Evolutionary conservation across 1,140 invertebrate genomes (phyloP), one percentile per base, ranked within the genome.

Genomic region (Drosophila takahashii): DNA sequence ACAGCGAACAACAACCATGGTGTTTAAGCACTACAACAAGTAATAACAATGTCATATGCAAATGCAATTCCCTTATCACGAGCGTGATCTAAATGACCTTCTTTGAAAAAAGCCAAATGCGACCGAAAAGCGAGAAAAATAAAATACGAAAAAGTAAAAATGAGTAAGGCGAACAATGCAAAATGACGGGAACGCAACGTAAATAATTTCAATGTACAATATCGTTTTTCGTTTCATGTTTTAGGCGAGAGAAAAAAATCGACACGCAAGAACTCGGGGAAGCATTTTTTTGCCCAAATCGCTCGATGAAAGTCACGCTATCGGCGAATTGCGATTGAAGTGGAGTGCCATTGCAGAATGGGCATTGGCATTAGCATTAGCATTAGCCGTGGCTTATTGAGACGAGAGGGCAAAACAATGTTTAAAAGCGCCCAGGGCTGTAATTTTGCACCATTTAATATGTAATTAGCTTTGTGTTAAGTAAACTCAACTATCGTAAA

Each of bases 391-490:
- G 51, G 42, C 77, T 79, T 71, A 79, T 87, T 85, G 85, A 91
- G 80, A 74, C 77, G 79, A 90, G 77, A 67, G 66, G 78, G 80
- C 86, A 90, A 91, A 91, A 81, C 90, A 91, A 91, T 91, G 90
- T 78, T 90, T 84, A 80, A 36, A 91, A 77, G 79, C 86, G 87
- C 86, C 90, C 86, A 91, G 90, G 90, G 90, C 90, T 83, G 90
- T 91, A 91, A 91, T 91, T 87, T 85, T 90, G 90, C 90, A 91
- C 90, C 90, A 91, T 83, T 91, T 91, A 84, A 84, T 87, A 90
- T 90, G 83, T 90, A 89, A 84, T 84, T 90, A 91, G 89, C 80
- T 90, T 90, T 90, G 89, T 90, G 80, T 90, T 90, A 90, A 90
- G 89, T 90, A 90, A 89, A 85, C 74, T 76, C 65, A 70, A 70